Conservation (phyloP, 2,113 vertebrate genomes). For the Gymnorhina tibicen region DNA sequence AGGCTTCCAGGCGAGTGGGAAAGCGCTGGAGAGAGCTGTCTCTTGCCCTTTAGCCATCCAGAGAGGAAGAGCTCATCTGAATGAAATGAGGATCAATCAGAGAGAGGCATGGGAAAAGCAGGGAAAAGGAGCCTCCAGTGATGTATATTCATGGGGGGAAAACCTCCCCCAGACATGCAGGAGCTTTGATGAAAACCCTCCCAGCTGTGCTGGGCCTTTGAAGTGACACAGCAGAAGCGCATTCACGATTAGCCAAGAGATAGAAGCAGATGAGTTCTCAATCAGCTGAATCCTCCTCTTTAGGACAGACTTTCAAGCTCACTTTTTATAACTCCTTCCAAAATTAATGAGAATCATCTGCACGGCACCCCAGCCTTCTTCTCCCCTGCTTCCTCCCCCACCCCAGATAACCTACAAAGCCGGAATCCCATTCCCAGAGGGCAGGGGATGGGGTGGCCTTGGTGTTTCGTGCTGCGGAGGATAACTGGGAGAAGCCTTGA, state of each 20-base stretch:
- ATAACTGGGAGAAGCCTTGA: not conserved
- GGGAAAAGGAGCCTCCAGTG: conserved; percentile 64
- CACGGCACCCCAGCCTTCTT: not conserved
- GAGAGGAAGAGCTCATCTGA: conserved; percentile 64
- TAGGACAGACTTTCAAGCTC: conserved; percentile 41
- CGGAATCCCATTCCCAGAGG: not conserved
- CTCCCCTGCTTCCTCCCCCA: not conserved
- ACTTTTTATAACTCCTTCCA: conserved; percentile 51
- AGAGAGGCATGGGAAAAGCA: conserved; percentile 61
- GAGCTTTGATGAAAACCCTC: conserved; percentile 65
- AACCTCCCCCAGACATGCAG: conserved; percentile 67
- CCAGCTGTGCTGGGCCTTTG: conserved; percentile 63
- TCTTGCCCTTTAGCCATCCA: conserved; percentile 65
- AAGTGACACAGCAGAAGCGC: conserved; percentile 56
- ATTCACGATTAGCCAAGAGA: conserved; percentile 49
- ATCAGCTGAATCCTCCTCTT: conserved; percentile 53
- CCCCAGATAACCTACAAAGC: not conserved
- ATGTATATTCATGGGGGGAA: conserved; percentile 67
- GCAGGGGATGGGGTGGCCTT: not conserved
- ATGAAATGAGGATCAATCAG: conserved; percentile 66
- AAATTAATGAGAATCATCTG: conserved; percentile 38
- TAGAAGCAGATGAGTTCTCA: conserved; percentile 54
- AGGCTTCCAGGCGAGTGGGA: conserved; percentile 58
- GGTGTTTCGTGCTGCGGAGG: not conserved
- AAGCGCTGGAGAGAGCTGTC: conserved; percentile 58